Conservation (phyloP, 2,888 invertebrate genomes). For the Stramonita haemastoma region DNA sequence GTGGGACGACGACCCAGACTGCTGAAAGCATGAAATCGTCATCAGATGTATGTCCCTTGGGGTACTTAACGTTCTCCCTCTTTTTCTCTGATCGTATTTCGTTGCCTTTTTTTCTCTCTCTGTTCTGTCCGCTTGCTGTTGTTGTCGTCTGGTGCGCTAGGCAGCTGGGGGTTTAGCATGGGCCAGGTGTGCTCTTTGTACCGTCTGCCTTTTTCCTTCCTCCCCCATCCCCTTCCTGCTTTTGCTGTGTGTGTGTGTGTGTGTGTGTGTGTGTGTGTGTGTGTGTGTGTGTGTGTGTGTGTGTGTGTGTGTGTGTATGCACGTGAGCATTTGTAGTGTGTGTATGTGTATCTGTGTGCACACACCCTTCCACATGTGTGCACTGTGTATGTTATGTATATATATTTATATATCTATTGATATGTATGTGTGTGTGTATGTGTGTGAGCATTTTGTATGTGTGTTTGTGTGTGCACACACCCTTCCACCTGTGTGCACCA, state of each 20-base stretch:
- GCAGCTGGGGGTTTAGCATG: neutral
- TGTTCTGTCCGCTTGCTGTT: neutral
- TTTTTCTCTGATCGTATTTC: neutral
- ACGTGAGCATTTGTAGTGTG: neutral
- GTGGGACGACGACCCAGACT: conserved; percentile 16
- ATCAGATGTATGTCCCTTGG: neutral
- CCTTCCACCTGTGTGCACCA: too few relatives aligned
- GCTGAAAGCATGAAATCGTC: neutral
- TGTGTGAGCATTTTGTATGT: too few relatives aligned
- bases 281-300: neutral
- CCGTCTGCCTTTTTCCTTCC: too few relatives aligned
- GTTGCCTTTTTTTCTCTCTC: neutral
- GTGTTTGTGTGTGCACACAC: too few relatives aligned
- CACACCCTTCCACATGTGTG: too few relatives aligned
- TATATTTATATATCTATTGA: too few relatives aligned
- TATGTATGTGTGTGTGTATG: too few relatives aligned
- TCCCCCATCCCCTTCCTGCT: neutral
- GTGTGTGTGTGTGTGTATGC: neutral
- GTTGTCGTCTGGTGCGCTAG: neutral
- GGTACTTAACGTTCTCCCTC: neutral
- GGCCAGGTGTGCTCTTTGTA: neutral
- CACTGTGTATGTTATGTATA: too few relatives aligned
- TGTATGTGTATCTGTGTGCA: neutral
- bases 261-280: conserved; percentile 5
- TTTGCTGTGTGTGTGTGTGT: neutral